Evolutionary conservation across 2,888 invertebrate species (phyloP), one percentile per base, ranked within the genome.

Genomic region (Parnassius smintheus): DNA sequence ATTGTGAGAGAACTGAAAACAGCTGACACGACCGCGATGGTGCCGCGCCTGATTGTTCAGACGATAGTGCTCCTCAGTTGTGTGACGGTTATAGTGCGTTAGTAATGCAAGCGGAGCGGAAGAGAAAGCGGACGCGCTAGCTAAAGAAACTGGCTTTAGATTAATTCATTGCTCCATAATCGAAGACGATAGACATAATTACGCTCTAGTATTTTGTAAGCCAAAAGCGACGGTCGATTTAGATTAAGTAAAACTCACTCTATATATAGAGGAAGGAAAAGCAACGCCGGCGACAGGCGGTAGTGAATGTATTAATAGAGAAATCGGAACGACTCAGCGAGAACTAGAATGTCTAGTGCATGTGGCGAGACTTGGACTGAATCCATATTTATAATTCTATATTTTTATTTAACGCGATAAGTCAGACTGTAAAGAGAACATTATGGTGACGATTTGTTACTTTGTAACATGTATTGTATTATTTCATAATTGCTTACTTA

Each of bases 321-420:
- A 67, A 69, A 66, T 67, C 65, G 67, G 65, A 54, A 67, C 63
- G 66, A 62, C 66, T 62, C 69, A 65, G 68, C 72, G 68, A 68
- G 65, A 64, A 69, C 65, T 68, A 70, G 70, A 59, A 59, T 62
- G 59, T 66, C 68, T 69, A 70, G 70, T 70, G 66, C 72, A 66
- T 66, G 70, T 69, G 70, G 67, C 70, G 65, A 68, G 72, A 73
- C 77, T 69, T 68, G 86, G 83, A 88, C 88, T 84, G 80, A 81
- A 83, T 71, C 75, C 85, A 78, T 89, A 89, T 90, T 89, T 90
- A 90, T 90, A 87, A 88, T 81, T 85, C 83, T 86, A 88, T 87
- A 88, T 85, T 90, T 88, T 90, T 89, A 88, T 91, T 89, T 88
- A 89, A 88, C 80, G 86, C 86, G 83, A 89, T 88, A 90, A 91